phyloP scores from a whole-genome alignment of 2,113 vertebrate species.

The Thunnus maccoyii region DNA sequence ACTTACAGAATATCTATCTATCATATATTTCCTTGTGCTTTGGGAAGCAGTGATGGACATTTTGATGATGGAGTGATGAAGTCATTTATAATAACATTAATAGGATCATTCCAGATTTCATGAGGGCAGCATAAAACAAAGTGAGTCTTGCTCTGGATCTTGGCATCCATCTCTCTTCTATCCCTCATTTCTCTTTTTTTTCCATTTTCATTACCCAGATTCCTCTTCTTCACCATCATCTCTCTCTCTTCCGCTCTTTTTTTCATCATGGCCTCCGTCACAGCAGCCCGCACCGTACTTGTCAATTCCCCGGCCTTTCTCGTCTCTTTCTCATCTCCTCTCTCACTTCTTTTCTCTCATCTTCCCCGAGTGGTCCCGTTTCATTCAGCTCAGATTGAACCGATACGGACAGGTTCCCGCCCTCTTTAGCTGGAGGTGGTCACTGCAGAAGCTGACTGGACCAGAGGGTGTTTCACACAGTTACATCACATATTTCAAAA shows the following conservation, averaged over 20 bases:
- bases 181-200: conserved; percentile 5
- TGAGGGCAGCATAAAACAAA: conserved; percentile 8
- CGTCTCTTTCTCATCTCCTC: conserved; percentile 45
- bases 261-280: conserved; percentile 56
- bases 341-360: conserved; percentile 46
- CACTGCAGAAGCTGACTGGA: conserved; percentile 25
- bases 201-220: conserved; percentile 20
- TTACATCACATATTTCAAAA: conserved; percentile 59
- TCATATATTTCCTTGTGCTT: too few species aligned
- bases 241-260: background rate
- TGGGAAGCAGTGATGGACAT: background rate
- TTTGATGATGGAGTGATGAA: too few species aligned
- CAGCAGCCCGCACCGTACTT: conserved; percentile 20
- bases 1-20: too few species aligned
- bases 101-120: conserved; percentile 8
- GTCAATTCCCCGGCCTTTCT: conserved; percentile 36
- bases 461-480: conserved; percentile 44
- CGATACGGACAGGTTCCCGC: conserved; percentile 16
- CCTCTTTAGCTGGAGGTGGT: conserved; percentile 34
- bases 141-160: conserved; percentile 19
- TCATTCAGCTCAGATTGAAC: conserved; percentile 20
- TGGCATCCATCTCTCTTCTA: conserved; percentile 18
- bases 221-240: background rate
- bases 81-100: conserved; percentile 28
- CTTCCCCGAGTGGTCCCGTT: conserved; percentile 40